Conservation (phyloP, 1,140 invertebrate species). For the Lordiphosa clarofinis region DNA sequence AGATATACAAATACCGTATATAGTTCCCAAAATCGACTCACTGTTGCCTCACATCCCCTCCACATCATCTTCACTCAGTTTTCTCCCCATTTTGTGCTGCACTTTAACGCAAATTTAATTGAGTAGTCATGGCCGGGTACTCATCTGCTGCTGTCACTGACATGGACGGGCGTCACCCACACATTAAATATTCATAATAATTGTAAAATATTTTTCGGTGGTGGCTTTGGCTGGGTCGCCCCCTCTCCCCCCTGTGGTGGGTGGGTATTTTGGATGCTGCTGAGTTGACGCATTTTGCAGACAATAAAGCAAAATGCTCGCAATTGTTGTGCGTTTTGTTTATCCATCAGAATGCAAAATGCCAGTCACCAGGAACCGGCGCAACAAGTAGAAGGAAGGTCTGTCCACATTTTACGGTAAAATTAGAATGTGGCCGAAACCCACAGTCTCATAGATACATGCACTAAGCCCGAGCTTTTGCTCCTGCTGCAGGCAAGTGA, state of each 20-base stretch:
- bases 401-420: constrained; percentile 1
- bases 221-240: constrained; percentile 12
- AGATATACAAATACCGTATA: too few species aligned
- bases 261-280: constrained; percentile 26
- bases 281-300: constrained; percentile 63
- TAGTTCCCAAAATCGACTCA: too few species aligned
- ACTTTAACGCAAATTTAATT: constrained; percentile 68
- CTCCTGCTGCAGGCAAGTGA: neutral
- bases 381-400: constrained; percentile 34
- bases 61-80: constrained; percentile 4
- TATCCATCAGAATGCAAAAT: constrained; percentile 35
- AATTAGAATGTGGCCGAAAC: neutral
- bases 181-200: constrained; percentile 70
- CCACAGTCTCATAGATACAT: neutral
- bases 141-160: constrained; percentile 47
- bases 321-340: constrained; percentile 60
- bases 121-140: constrained; percentile 56
- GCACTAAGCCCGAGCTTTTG: neutral
- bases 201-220: constrained; percentile 54
- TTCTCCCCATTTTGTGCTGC: constrained; percentile 8
- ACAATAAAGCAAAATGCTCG: constrained; percentile 25
- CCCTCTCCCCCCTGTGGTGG: neutral
- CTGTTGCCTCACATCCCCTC: neutral
- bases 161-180: constrained; percentile 38
- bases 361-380: constrained; percentile 31